These are phyloP conservation scores for Aphidius ervi DNA, from an alignment of 1,140 invertebrate species.

Conservation along the genomic window DNA sequence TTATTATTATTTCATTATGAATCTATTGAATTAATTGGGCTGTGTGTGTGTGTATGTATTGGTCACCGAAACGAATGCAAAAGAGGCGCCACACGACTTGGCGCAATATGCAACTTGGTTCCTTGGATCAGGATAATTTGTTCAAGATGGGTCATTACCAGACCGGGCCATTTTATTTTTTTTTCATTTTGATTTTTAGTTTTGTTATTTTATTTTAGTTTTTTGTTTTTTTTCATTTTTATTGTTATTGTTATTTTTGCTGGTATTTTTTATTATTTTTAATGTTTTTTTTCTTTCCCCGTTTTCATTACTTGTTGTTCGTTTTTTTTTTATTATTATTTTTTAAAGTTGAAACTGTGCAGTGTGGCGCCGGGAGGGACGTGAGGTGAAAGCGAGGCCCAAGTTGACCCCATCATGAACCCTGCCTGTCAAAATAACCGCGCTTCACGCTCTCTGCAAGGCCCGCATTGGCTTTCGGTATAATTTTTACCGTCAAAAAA, in stretches of 20 bases:
- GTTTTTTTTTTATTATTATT: neutral
- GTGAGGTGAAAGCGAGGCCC: conserved; percentile 25
- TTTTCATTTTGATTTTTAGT: conserved; percentile 2
- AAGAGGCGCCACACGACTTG: conserved; percentile 22
- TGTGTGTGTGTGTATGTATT: neutral
- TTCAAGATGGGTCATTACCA: conserved; percentile 22
- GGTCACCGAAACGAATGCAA: conserved; percentile 15
- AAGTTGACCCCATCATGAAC: conserved; percentile 21
- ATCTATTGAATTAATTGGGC: neutral
- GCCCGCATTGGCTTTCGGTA: too few species aligned
- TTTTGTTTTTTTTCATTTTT: conserved; percentile 1
- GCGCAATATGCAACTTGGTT: conserved; percentile 14
- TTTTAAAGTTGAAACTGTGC: neutral
- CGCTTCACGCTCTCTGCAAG: neutral
- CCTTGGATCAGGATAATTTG: conserved; percentile 18
- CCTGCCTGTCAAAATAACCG: conserved; percentile 23
- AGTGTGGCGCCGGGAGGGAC: conserved; percentile 19
- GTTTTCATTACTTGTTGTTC: too few species aligned
- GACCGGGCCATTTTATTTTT: conserved; percentile 8
- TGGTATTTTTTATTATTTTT: neutral
- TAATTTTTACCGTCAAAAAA: too few species aligned
- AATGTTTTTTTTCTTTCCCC: neutral
- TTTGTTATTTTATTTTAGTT: neutral
- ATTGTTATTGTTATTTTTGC: neutral
- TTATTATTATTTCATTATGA: too few species aligned